A percentile compares a stretch with the other conserved stretches of the same genome.
Evolutionary conservation across 2,888 invertebrate genomes (phyloP).

Genomic region (Cephus sareptanus): DNA sequence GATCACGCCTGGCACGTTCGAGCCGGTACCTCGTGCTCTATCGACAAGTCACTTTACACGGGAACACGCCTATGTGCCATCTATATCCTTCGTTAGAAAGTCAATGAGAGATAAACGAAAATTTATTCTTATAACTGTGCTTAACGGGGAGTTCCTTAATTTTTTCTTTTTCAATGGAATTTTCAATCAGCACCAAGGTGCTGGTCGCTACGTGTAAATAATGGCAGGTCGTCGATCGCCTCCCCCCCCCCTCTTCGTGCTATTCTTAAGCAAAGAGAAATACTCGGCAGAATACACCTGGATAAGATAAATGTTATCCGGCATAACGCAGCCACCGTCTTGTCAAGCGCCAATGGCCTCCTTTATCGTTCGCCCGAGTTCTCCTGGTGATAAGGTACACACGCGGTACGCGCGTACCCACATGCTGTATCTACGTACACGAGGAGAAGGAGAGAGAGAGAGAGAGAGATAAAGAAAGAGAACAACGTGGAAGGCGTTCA

Average conservation of each 20-base stretch:
- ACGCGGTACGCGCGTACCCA: background rate
- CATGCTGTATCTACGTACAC: background rate
- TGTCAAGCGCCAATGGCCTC: background rate
- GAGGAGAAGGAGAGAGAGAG: background rate
- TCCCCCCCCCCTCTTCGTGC: background rate
- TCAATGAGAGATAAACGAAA: background rate
- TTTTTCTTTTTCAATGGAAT: background rate
- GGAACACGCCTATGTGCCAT: background rate
- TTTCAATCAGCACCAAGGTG: background rate
- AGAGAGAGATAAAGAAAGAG: background rate
- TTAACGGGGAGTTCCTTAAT: background rate
- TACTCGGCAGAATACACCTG: slow-evolving; percentile 14
- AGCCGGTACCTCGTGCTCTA: background rate
- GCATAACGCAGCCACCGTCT: slow-evolving; percentile 2
- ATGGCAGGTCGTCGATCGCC: background rate
- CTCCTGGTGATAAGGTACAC: background rate
- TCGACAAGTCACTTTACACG: background rate
- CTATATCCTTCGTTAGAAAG: background rate
- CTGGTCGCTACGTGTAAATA: background rate
- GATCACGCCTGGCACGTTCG: background rate
- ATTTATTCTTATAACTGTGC: background rate
- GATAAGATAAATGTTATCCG: slow-evolving; percentile 32
- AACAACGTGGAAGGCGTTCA: background rate
- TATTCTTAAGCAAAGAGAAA: background rate
- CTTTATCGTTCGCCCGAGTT: background rate